Evolutionary conservation across 2,888 invertebrate genomes (phyloP), one percentile per base, ranked within the genome.

Genomic region (Epinotia demarniana): DNA sequence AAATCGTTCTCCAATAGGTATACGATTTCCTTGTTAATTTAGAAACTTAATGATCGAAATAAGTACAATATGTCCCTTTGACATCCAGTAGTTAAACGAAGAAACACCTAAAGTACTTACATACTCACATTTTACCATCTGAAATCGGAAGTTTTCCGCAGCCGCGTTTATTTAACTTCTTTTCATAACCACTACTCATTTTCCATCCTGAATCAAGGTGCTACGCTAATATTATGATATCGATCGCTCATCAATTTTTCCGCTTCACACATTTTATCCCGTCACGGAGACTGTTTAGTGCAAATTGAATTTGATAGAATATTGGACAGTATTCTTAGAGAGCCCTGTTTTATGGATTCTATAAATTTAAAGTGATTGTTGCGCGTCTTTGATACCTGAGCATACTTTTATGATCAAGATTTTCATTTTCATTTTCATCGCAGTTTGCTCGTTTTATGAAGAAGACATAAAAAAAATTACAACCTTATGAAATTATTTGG

Each of bases 191-290:
- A 64, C 74, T 75, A 75, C 53, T 62, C 39, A 19, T 73, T 72
- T 72, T 23, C 64, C 27, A 58, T 23, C 63, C 27, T 58, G 58
- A 75, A 73, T 67, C 76, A 80, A 78, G 74, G 76, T 72, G 72
- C 81, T 70, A 64, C 77, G 77, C 79, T 81, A 77, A 79, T 82
- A 81, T 81, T 81, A 81, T 66, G 81, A 82, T 82, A 82, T 83
- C 82, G 84, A 81, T 79, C 79, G 80, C 82, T 82, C 83, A 83
- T 85, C 80, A 82, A 81, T 84, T 85, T 83, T 86, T 84, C 81
- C 83, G 73, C 81, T 76, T 79, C 80, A 78, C 83, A 81, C 83
- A 84, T 81, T 85, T 85, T 80, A 81, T 82, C 79, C 78, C 80
- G 77, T 81, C 80, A 78, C 80, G 78, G 73, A 78, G 78, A 80